Evolutionary conservation across 2,797 vertebrate genomes (phyloP), one percentile per base, ranked within the genome.

Genomic region (Rhinogobio ventralis): DNA sequence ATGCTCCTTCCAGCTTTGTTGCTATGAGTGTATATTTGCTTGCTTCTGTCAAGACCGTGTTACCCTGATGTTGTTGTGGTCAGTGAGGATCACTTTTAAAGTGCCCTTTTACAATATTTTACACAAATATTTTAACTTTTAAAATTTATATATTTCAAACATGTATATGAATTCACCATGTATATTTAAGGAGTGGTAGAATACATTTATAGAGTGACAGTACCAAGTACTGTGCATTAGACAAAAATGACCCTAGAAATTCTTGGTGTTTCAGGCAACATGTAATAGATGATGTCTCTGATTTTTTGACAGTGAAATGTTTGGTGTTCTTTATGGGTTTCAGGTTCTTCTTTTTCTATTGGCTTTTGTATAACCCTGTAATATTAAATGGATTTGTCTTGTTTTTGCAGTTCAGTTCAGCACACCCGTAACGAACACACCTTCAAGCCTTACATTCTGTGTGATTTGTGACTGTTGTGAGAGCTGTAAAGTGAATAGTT

Each of bases 271-370:
- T 36, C 36, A 36, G 66, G 19, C 28, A 84, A 77, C 51, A 46
- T 69, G 8, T 45, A 55, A 68, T 67, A 36, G 33, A 72, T 33
- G 74, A 46, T 13, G 20, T 25, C 74, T 76, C 33, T 25, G 72
- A 39, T 67, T 49, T 49, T 84, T 45, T 45, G 81, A 49, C 23
- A 7, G 77, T 80, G 25, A 64, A 46, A 39, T 81, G 55, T 86
- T 88, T 53, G 79, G 45, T 83, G 76, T 86, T 75, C 23, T 88
- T 80, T 57, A 64, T 64, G 39, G 71, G 62, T 82, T 88, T 81
- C 4, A 42, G n/a, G 73, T n/a, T 13, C 4, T 25, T 66, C 11
- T n/a, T 73, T 82, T 85, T 87, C 79, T 79, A 82, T 68, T 69
- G 14, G 68, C 55, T 78, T 83, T 85, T 87, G 60, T 85, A 83